phyloP scores from a whole-genome alignment of 2,888 invertebrate species.

The Sicus ferrugineus region DNA sequence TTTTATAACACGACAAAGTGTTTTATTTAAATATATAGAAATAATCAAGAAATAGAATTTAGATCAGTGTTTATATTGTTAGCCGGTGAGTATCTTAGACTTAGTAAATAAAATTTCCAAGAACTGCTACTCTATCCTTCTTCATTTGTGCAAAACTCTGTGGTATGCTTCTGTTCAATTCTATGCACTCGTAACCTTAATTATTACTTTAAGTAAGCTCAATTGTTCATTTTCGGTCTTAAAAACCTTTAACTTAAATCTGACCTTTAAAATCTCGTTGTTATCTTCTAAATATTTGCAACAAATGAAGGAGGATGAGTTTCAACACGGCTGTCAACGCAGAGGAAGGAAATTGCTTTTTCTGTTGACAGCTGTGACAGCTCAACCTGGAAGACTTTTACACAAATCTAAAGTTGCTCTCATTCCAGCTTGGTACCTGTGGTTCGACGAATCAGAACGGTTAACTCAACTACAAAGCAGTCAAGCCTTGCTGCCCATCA shows the following conservation, averaged over 20 bases:
- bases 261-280: constrained; percentile 14
- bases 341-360: not conserved
- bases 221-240: not conserved
- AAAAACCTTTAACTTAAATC: not conserved
- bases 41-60: not conserved
- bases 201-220: not conserved
- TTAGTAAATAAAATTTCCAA: constrained; percentile 38
- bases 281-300: constrained; percentile 30
- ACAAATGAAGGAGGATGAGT: constrained; percentile 59
- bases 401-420: not conserved
- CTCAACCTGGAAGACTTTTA: not conserved
- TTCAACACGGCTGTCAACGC: not conserved
- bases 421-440: constrained; percentile 56
- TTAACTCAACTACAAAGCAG: constrained; percentile 46
- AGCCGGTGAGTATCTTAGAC: constrained; percentile 33
- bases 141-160: constrained; percentile 64
- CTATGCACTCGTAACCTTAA: too few species aligned
- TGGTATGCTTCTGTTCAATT: constrained; percentile 18
- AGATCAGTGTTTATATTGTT: not conserved
- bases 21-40: constrained; percentile 27
- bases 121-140: constrained; percentile 70
- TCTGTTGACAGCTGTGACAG: not conserved
- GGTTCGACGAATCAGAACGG: constrained; percentile 63
- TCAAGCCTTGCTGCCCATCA: constrained; percentile 54
- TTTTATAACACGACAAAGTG: constrained; percentile 25